phyloP scores from a whole-genome alignment of 2,797 vertebrate species.

The Xiphorhynchus erythropygius region DNA sequence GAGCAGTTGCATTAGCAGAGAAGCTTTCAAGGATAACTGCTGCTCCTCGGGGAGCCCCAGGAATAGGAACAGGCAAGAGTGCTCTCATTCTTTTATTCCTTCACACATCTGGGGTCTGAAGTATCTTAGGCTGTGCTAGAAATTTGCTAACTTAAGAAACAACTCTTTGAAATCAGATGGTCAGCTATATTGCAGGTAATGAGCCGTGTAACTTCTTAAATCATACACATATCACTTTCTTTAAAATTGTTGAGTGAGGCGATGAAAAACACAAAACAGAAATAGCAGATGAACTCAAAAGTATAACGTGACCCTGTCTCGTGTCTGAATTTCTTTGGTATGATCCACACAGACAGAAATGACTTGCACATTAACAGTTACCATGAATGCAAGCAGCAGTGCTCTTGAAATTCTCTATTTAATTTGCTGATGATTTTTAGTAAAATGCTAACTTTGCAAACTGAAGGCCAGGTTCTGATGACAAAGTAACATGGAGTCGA shows the following conservation, averaged over 20 bases:
- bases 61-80: slow-evolving; percentile 46
- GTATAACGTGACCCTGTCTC: not conserved
- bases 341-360: not conserved
- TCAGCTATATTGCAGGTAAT: slow-evolving; percentile 9
- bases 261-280: slow-evolving; percentile 13
- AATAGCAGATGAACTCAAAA: slow-evolving; percentile 8
- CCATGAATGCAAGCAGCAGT: not conserved
- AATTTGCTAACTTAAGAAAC: slow-evolving; percentile 45
- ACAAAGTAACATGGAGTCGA: not conserved
- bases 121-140: slow-evolving; percentile 29
- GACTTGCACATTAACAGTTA: not conserved
- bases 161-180: not conserved
- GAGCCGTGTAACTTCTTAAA: slow-evolving; percentile 25
- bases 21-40: slow-evolving; percentile 68
- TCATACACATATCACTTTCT: slow-evolving; percentile 22
- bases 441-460: not conserved
- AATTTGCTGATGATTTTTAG: not conserved
- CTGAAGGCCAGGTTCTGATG: not conserved
- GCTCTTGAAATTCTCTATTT: not conserved
- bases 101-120: slow-evolving; percentile 45
- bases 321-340: not conserved
- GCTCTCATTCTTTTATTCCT: slow-evolving; percentile 54
- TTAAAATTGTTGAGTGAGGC: slow-evolving; percentile 9
- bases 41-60: slow-evolving; percentile 29
- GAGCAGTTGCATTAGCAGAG: slow-evolving; percentile 40